phyloP scores from a whole-genome alignment of 37 sponge, comb jelly and placozoan species.

The Hexactinellida sp. region DNA sequence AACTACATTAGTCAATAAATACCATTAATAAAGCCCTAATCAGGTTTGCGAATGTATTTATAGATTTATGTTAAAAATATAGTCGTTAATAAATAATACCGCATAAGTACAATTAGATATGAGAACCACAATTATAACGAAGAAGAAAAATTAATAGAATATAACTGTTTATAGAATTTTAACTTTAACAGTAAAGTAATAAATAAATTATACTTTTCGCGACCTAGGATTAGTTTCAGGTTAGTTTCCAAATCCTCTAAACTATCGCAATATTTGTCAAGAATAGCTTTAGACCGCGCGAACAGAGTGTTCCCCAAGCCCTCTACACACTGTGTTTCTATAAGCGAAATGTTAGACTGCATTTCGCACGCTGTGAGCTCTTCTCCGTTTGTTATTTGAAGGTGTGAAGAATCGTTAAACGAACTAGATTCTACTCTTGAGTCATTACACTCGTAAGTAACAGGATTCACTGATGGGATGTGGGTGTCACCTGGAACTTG shows the following conservation, averaged over 20 bases:
- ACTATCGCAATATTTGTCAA: not conserved
- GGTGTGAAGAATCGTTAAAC: not conserved
- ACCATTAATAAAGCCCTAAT: no score
- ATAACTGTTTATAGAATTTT: not conserved
- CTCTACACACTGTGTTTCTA: not conserved
- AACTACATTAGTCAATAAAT: no score
- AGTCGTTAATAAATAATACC: no score
- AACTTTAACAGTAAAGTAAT: not conserved
- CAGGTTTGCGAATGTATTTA: no score
- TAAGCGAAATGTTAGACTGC: not conserved
- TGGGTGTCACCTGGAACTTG: not conserved
- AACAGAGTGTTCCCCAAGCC: not conserved
- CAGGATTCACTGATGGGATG: not conserved
- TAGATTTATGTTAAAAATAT: no score
- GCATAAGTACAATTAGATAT: no score
- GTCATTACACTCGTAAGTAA: not conserved
- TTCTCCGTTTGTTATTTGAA: not conserved
- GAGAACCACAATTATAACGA: no score
- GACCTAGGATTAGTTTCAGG: not conserved
- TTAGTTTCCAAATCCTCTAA: not conserved
- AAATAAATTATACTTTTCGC: not conserved
- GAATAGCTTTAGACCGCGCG: not conserved
- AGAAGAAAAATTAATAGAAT: not conserved
- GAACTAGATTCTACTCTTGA: not conserved
- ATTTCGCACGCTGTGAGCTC: not conserved